phyloP scores from a whole-genome alignment of 2,888 invertebrate species.

The Oxystoma pomonae region DNA sequence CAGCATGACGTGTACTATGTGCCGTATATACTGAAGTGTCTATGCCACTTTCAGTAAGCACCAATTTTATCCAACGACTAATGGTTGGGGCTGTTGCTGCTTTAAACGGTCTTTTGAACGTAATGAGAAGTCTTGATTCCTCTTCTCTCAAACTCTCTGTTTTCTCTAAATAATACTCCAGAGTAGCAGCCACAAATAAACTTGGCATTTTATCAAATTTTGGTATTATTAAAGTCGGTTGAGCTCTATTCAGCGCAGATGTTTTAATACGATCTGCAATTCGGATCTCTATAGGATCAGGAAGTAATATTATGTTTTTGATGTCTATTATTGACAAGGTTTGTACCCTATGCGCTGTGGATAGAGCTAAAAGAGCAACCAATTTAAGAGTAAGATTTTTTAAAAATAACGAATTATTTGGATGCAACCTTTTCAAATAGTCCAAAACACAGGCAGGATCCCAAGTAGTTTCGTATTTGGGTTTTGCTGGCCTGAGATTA shows the following conservation, averaged over 20 bases:
- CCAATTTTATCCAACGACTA: no score
- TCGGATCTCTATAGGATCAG: conserved; percentile 6
- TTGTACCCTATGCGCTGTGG: conserved; percentile 20
- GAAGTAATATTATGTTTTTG: conserved; percentile 1
- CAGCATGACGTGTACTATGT: not conserved
- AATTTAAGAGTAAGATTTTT: conserved; percentile 14
- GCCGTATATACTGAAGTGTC: conserved; percentile 3
- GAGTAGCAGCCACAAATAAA: not conserved
- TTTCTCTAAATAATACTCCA: not conserved
- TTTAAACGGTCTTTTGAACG: conserved; percentile 13
- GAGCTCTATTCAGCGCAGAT: conserved; percentile 11
- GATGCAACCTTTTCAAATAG: conserved; percentile 10
- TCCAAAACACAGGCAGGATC: conserved; percentile 15
- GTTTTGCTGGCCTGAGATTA: conserved; percentile 12
- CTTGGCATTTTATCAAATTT: not conserved
- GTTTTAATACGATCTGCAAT: conserved; percentile 19
- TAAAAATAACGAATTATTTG: conserved; percentile 11
- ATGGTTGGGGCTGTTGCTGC: no score
- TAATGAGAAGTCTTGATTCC: conserved; percentile 4
- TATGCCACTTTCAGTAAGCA: no score
- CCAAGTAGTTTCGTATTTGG: conserved; percentile 19
- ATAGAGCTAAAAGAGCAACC: conserved; percentile 12
- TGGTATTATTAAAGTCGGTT: conserved; percentile 6
- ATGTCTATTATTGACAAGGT: conserved; percentile 15
- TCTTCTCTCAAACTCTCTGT: conserved; percentile 3